Conservation (phyloP, 2,888 invertebrate species). For the Hermaeophaga mercurialis region DNA sequence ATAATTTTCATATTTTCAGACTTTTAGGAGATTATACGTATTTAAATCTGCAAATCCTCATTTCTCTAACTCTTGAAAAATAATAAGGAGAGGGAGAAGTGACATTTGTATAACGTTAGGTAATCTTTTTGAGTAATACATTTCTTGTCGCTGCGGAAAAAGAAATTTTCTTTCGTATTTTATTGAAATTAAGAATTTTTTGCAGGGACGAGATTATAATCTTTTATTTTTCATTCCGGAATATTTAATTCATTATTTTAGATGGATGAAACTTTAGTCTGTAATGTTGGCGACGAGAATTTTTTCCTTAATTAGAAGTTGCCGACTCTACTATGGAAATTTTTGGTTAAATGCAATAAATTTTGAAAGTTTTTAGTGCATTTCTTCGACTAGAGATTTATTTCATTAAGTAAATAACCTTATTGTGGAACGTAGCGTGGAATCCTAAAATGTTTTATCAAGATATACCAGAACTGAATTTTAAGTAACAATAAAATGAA, state of each 20-base stretch:
- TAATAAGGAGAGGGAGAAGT: constrained; percentile 4
- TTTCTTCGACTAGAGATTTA: neutral
- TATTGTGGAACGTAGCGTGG: no score
- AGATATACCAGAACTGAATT: no score
- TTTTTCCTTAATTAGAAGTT: neutral
- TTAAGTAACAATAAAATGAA: no score
- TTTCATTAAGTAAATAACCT: neutral
- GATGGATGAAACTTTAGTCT: neutral
- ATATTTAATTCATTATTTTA: constrained; percentile 20
- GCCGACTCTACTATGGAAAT: neutral
- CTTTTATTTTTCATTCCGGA: constrained; percentile 13
- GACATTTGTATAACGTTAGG: constrained; percentile 8
- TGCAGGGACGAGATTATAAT: neutral
- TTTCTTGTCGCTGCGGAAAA: constrained; percentile 6
- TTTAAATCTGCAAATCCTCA: constrained; percentile 3
- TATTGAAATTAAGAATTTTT: constrained; percentile 13
- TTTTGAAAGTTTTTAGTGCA: neutral
- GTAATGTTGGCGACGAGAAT: neutral
- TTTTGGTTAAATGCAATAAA: neutral
- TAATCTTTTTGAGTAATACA: constrained; percentile 11
- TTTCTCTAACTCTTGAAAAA: neutral
- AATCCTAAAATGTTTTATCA: no score
- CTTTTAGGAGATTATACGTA: constrained; percentile 11
- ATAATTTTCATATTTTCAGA: constrained; percentile 9
- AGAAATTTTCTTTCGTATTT: constrained; percentile 12